phyloP scores from a whole-genome alignment of 1,140 invertebrate species.

The Pseudomyrmex flavicornis region DNA sequence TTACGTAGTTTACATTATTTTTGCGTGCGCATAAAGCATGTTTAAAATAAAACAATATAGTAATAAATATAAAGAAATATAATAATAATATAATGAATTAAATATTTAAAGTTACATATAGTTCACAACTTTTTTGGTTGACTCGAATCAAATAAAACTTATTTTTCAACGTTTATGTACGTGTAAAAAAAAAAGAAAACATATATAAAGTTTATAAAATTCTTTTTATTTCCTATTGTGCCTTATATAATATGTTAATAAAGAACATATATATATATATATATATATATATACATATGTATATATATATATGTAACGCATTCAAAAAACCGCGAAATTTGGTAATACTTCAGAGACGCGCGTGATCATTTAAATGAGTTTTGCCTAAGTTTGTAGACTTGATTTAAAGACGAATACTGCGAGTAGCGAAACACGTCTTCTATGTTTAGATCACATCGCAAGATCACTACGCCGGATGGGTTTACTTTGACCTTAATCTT shows the following conservation, averaged over 20 bases:
- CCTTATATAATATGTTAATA: constrained; percentile 68
- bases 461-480: constrained; percentile 95
- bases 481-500: constrained; percentile 97
- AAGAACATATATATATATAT: constrained; percentile 14
- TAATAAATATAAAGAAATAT: too few species aligned
- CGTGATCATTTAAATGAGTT: constrained; percentile 79
- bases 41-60: too few species aligned
- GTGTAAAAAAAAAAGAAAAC: not conserved
- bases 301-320: constrained; percentile 2
- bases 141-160: too few species aligned
- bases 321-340: constrained; percentile 54
- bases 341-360: constrained; percentile 21
- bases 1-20: too few species aligned
- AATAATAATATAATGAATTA: too few species aligned
- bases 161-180: not conserved
- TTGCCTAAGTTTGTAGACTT: constrained; percentile 85
- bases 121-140: not conserved
- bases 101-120: too few species aligned
- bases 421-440: constrained; percentile 86
- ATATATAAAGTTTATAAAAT: constrained; percentile 65
- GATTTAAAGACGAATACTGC: constrained; percentile 87
- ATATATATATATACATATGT: not conserved
- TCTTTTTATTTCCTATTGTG: constrained; percentile 70
- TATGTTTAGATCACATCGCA: constrained; percentile 91
- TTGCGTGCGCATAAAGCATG: too few species aligned